Percentiles rank a stretch among this genome's conserved stretches.
phyloP scores from a whole-genome alignment of 2,888 invertebrate genomes.

The Rhopalosiphum nymphaeae region DNA sequence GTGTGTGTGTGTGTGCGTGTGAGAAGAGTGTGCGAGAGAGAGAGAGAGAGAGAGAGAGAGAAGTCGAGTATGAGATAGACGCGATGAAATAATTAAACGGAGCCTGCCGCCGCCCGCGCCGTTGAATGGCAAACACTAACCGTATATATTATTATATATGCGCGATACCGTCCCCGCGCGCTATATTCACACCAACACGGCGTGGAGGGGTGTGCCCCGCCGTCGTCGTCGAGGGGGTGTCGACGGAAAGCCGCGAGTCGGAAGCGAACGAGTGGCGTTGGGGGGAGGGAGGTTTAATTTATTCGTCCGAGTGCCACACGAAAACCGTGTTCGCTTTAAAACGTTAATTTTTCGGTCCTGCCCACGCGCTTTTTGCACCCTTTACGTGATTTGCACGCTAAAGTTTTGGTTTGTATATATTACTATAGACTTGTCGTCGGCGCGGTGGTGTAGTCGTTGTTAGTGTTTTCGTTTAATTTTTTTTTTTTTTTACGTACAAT shows the following conservation, averaged over 20 bases:
- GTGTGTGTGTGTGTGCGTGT: neutral
- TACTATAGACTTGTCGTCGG: neutral
- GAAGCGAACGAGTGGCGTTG: too few species aligned
- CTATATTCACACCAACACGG: neutral
- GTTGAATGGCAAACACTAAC: constrained; percentile 4
- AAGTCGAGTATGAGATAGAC: neutral
- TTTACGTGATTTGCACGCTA: constrained; percentile 47
- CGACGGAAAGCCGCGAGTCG: neutral
- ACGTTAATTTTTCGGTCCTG: constrained; percentile 65
- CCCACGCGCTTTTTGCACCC: constrained; percentile 58
- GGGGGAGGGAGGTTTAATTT: constrained; percentile 47
- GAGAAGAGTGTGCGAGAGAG: too few species aligned
- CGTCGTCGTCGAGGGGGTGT: neutral
- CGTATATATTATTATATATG: neutral
- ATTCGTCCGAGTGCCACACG: constrained; percentile 61
- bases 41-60: neutral
- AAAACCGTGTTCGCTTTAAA: constrained; percentile 64
- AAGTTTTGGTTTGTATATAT: neutral
- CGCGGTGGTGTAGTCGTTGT: neutral
- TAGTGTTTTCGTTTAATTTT: neutral
- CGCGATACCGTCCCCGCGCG: neutral
- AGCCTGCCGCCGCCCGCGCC: neutral
- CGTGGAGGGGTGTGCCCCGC: neutral
- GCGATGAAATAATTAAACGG: constrained; percentile 42
- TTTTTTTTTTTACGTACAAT: neutral